Evolutionary conservation across 2,113 vertebrate genomes (phyloP).

Genomic region (Isichthys henryi): DNA sequence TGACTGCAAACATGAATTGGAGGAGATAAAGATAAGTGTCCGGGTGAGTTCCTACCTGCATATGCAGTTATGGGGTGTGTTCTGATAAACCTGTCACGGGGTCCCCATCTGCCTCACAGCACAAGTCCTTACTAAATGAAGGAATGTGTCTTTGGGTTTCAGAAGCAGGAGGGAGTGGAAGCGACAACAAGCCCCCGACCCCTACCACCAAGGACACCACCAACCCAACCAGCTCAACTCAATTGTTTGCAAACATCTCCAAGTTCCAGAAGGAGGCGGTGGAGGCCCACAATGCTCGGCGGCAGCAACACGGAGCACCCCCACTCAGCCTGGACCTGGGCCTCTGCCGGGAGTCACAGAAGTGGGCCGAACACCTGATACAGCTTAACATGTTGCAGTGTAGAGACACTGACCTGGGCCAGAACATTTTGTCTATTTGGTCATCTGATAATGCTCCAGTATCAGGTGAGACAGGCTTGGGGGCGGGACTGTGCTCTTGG

Average conservation of each 20-base stretch:
- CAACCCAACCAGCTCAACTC: background rate
- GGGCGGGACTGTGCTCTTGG: background rate
- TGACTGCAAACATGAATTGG: too few relatives aligned
- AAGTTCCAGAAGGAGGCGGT: slow-evolving; percentile 41
- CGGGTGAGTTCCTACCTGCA: background rate
- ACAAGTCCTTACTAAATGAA: background rate
- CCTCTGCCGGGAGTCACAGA: slow-evolving; percentile 35
- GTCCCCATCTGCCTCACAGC: background rate
- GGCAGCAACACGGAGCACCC: slow-evolving; percentile 36
- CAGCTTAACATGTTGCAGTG: slow-evolving; percentile 37
- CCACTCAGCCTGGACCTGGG: slow-evolving; percentile 36
- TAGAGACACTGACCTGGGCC: slow-evolving; percentile 39
- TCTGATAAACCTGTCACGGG: background rate
- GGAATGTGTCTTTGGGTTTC: background rate
- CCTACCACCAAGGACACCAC: background rate
- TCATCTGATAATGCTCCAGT: slow-evolving; percentile 22
- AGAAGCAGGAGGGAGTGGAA: background rate
- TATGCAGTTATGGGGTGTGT: background rate
- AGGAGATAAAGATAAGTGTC: too few relatives aligned
- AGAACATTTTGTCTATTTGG: slow-evolving; percentile 50
- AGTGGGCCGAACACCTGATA: slow-evolving; percentile 47
- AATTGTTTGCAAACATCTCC: too few relatives aligned
- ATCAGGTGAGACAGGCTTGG: background rate
- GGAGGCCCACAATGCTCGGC: slow-evolving; percentile 42
- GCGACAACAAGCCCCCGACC: background rate